These are phyloP conservation scores for Melanitta fusca DNA, from an alignment of 2,797 vertebrate species.

Conservation along the genomic window DNA sequence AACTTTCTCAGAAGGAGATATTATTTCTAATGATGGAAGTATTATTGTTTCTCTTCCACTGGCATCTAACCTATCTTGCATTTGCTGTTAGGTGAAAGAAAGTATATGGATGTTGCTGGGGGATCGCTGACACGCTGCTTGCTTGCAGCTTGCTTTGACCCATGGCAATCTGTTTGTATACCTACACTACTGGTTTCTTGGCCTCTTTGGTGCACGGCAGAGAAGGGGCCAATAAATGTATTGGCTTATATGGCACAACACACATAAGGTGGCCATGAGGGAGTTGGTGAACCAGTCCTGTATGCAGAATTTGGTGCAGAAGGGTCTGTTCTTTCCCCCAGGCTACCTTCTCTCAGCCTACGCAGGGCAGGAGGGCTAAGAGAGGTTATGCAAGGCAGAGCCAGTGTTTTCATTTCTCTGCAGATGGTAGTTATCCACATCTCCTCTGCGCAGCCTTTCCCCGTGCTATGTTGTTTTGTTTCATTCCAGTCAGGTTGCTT, in stretches of 20 bases:
- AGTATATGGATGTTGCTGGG: neutral
- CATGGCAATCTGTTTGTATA: rapidly evolving
- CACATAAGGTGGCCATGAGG: too few species aligned
- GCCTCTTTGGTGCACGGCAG: neutral
- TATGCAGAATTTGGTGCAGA: neutral
- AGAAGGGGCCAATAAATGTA: neutral
- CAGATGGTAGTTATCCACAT: neutral
- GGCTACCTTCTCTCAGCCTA: neutral
- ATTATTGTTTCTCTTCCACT: neutral
- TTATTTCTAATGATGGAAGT: neutral
- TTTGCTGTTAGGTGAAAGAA: neutral
- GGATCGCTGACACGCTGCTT: neutral
- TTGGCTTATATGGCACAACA: neutral
- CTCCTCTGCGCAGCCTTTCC: neutral
- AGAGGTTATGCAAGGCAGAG: neutral
- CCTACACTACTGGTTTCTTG: neutral
- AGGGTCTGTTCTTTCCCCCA: neutral
- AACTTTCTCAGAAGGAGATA: neutral
- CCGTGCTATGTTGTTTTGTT: neutral
- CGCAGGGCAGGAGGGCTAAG: rapidly evolving
- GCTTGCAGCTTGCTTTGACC: neutral
- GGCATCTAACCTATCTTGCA: neutral
- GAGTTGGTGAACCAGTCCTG: neutral
- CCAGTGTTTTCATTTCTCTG: neutral
- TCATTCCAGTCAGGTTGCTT: neutral